Base-by-base conservation (phyloP, 53 echinoderm and acorn worm species). In the Actinopyga echinites region DNA sequence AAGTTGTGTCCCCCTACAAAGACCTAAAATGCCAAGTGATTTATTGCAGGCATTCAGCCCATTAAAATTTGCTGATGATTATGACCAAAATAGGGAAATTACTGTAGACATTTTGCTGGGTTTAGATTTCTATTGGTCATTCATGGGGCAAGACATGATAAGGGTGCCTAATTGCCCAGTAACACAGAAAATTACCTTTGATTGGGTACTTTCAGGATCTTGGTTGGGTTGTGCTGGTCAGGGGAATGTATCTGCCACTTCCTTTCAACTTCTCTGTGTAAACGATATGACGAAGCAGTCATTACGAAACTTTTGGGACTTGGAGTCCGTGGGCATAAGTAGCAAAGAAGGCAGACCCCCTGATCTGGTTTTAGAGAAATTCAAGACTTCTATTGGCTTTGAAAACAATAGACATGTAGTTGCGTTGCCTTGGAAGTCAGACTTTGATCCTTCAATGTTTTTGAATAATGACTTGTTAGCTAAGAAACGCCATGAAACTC, bases 261-360 rank as follows among this genome's bases (percentile, higher is more conserved):
- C 40, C 7, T 40, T 10, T 40, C 40, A 40, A 40, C 40, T 40
- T 40, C 40, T 40, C 40, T 40, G 40, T 40, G 7, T 40, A 40
- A 40, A 40, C 0, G 40, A 40, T 3, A 37, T 7, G 37, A n/a
- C n/a, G n/a, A n/a, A n/a, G n/a, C n/a, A n/a, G n/a, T n/a, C n/a
- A n/a, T n/a, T n/a, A n/a, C n/a, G n/a, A n/a, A 63, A 24, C 17
- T 63, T 63, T 63, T 63, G 64, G 64, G 64, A 63, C 23, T 63
- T 63, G 23, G 64, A 63, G 24, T 19, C 24, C 8, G 64, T 63
- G 8, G 64, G 64, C 23, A 63, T 63, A 17, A 63, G 64, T 8
- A 24, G 12, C 23, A 63, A 63, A 8, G 64, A 63, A 63, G 23
- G 8, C 8, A 12, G 8, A 63, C 64, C 19, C 17, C 17, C 24